These are phyloP conservation scores for Protaetia brevitarsis DNA, from an alignment of 1,140 invertebrate genomes.

Conservation along the genomic window DNA sequence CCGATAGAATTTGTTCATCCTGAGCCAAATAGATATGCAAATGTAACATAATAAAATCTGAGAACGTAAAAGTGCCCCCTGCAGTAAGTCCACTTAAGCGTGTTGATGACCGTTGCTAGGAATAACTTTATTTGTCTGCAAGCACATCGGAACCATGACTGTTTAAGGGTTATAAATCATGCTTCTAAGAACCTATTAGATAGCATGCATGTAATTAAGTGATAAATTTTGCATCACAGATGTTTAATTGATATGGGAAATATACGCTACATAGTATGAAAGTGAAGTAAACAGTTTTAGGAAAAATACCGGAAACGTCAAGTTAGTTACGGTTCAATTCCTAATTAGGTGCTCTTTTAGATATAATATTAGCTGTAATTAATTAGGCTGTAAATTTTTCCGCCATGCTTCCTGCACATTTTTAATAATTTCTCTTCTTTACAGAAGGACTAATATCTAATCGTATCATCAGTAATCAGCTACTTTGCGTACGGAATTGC, in stretches of 20 bases:
- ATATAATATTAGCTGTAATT: not conserved
- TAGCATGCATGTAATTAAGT: not conserved
- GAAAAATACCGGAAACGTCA: not conserved
- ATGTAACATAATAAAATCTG: not conserved
- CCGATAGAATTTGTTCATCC: not conserved
- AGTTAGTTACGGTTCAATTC: too few relatives aligned
- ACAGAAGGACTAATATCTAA: too few relatives aligned
- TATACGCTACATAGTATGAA: too few relatives aligned
- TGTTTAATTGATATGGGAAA: too few relatives aligned
- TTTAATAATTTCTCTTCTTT: too few relatives aligned
- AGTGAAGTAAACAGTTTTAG: not conserved
- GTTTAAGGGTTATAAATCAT: not conserved
- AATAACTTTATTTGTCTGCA: too few relatives aligned
- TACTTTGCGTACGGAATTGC: too few relatives aligned
- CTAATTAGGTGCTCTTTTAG: too few relatives aligned
- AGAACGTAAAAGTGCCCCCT: not conserved
- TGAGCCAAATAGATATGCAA: not conserved
- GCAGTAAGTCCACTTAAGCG: not conserved
- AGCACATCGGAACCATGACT: too few relatives aligned
- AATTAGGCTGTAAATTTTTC: not conserved
- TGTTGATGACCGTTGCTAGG: too few relatives aligned
- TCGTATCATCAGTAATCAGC: too few relatives aligned
- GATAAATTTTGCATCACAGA: not conserved
- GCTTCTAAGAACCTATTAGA: not conserved
- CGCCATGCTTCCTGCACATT: too few relatives aligned